These are phyloP conservation scores for Agriopis leucophaearia DNA, from an alignment of 2,888 invertebrate genomes.

Conservation along the genomic window DNA sequence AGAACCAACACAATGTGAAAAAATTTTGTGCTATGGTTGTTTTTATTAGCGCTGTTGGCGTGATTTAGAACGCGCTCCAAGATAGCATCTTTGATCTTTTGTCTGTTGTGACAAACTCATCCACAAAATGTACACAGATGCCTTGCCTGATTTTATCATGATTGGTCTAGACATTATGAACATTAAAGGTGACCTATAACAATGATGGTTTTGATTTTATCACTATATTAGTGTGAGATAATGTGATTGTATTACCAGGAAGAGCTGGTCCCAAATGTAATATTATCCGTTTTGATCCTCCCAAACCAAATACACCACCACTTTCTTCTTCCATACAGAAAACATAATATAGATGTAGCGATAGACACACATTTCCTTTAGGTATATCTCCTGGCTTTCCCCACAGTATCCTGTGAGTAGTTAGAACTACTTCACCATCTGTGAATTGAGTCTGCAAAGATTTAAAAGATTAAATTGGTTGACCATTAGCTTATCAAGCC, in stretches of 20 bases:
- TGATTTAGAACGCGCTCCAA: too few relatives aligned
- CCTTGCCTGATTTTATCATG: too few relatives aligned
- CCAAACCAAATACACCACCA: slow-evolving; percentile 92
- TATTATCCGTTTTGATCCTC: slow-evolving; percentile 92
- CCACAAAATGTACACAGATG: too few relatives aligned
- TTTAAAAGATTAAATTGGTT: neutral
- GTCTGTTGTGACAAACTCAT: too few relatives aligned
- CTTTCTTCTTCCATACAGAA: slow-evolving; percentile 93
- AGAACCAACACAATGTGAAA: too few relatives aligned
- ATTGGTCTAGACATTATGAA: too few relatives aligned
- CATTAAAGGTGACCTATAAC: neutral
- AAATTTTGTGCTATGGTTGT: too few relatives aligned
- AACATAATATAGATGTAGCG: slow-evolving; percentile 90
- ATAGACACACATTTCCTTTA: slow-evolving; percentile 89
- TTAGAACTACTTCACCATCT: slow-evolving; percentile 93
- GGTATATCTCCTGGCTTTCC: slow-evolving; percentile 91
- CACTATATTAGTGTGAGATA: neutral
- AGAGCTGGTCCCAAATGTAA: slow-evolving; percentile 90
- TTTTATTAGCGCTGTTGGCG: too few relatives aligned
- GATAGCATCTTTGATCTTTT: too few relatives aligned
- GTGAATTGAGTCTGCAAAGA: slow-evolving; percentile 91
- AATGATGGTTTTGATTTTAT: neutral
- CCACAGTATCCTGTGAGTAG: slow-evolving; percentile 95
- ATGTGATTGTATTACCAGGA: slow-evolving; percentile 75
- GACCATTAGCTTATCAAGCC: too few relatives aligned